phyloP scores from a whole-genome alignment of 64 coral and sea anemone species.

The Montipora efflorescens region DNA sequence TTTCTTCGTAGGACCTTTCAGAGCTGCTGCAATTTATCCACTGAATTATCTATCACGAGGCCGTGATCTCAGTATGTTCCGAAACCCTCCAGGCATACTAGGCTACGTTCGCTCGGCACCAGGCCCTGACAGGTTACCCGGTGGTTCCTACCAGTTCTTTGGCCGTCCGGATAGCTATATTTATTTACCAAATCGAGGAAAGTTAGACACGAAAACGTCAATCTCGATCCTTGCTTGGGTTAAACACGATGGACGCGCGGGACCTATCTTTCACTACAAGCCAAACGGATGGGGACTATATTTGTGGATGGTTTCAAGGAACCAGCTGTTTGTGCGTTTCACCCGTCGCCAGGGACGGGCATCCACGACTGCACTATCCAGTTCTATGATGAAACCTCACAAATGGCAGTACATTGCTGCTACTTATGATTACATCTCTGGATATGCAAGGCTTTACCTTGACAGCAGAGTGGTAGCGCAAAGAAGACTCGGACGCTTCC shows the following conservation, averaged over 20 bases:
- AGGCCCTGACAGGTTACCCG: constrained; percentile 72
- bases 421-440: constrained; percentile 69
- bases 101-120: constrained; percentile 49
- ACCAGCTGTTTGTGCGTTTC: constrained; percentile 54
- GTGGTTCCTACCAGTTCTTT: constrained; percentile 85
- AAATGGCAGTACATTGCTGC: constrained; percentile 85
- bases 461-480: constrained; percentile 70
- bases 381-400: constrained; percentile 36
- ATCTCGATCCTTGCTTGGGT: constrained; percentile 86
- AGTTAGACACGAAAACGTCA: constrained; percentile 70
- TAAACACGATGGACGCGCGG: constrained; percentile 54
- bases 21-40: constrained; percentile 70
- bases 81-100: constrained; percentile 63
- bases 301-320: constrained; percentile 72
- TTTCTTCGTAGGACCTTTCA: constrained; percentile 47
- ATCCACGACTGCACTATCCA: constrained; percentile 22
- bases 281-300: constrained; percentile 72
- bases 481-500: constrained; percentile 63
- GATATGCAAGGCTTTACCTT: constrained; percentile 70
- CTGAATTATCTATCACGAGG: constrained; percentile 32
- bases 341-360: constrained; percentile 45
- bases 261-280: constrained; percentile 80
- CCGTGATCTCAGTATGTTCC: constrained; percentile 57
- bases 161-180: constrained; percentile 75
- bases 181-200: constrained; percentile 62